A percentile compares a stretch with the other conserved stretches of the same genome.
Conservation (phyloP, 92 coral and sea anemone genomes). For the Pocillopora grandis region DNA sequence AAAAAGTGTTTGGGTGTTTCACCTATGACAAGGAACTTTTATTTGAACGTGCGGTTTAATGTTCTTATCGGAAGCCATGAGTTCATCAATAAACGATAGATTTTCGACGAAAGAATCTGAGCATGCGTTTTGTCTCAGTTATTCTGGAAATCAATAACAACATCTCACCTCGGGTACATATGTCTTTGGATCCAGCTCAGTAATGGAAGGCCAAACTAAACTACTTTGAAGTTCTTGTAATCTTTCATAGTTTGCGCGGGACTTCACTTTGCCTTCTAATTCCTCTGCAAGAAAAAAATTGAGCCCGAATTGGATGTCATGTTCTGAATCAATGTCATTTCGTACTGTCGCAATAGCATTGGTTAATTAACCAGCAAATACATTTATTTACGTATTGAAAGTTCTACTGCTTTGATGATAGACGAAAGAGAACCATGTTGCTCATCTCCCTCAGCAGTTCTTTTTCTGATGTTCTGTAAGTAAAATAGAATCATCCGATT, state of each 20-base stretch:
- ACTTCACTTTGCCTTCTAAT: constrained; percentile 92
- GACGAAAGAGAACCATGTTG: constrained; percentile 88
- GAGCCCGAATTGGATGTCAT: background rate
- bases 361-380: background rate
- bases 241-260: constrained; percentile 86
- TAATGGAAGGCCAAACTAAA: constrained; percentile 94
- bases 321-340: background rate
- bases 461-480: constrained; percentile 88
- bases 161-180: constrained; percentile 89
- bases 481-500: background rate
- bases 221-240: constrained; percentile 92
- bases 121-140: too few relatives aligned
- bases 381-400: constrained; percentile 83
- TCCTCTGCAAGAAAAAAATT: constrained; percentile 72
- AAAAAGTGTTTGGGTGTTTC: too few relatives aligned
- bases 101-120: too few relatives aligned
- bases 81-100: too few relatives aligned
- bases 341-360: background rate
- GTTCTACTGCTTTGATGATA: constrained; percentile 95
- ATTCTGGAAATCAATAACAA: too few relatives aligned
- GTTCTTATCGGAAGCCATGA: too few relatives aligned
- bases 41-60: too few relatives aligned
- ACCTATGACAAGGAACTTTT: too few relatives aligned
- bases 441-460: constrained; percentile 91
- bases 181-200: constrained; percentile 95